These are phyloP conservation scores for Zalophus californianus DNA, from an alignment of 2,797 vertebrate species.

Conservation along the genomic window DNA sequence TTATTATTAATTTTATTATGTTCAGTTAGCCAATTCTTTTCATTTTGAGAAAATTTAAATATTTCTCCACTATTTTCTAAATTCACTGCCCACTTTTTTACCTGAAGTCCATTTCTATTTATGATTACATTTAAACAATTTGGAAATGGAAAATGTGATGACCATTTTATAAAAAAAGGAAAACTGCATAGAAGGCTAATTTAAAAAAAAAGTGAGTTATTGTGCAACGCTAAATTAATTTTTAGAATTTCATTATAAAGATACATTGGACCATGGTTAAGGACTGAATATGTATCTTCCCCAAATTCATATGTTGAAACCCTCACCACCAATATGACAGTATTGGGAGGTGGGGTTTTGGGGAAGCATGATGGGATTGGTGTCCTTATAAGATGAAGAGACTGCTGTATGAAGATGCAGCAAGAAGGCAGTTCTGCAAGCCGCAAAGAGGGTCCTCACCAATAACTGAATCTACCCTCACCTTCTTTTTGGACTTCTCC, in stretches of 20 bases:
- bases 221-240: not conserved
- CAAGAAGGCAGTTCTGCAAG: not conserved
- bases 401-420: not conserved
- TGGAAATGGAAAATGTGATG: constrained; percentile 3
- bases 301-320: not conserved
- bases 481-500: not conserved
- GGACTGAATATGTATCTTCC: not conserved
- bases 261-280: constrained; percentile 53
- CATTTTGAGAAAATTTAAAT: not conserved
- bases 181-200: not conserved
- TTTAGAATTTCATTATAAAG: constrained; percentile 61
- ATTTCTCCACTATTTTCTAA: not conserved
- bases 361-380: not conserved
- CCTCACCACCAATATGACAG: not conserved
- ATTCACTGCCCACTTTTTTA: not conserved
- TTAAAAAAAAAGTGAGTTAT: not conserved
- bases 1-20: not conserved
- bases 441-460: not conserved
- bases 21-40: not conserved
- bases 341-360: not conserved
- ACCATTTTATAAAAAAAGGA: not conserved
- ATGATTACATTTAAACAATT: constrained; percentile 13
- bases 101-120: not conserved
- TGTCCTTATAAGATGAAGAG: not conserved
- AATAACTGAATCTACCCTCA: not conserved